phyloP scores from a whole-genome alignment of 2,113 vertebrate genomes.

The Chitala chitala region DNA sequence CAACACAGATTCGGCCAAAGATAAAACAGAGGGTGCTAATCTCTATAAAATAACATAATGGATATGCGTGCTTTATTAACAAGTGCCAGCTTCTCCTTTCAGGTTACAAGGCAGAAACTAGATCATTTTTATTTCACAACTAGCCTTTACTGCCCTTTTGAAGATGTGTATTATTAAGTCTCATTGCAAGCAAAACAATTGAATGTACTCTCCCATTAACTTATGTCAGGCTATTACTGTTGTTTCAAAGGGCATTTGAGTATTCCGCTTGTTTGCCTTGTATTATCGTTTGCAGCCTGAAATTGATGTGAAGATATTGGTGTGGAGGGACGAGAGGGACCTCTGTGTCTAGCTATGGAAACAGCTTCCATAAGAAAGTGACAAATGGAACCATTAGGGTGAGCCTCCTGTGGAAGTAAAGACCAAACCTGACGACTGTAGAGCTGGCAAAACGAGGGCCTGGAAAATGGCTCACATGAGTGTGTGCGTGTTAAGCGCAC shows the following conservation, averaged over 20 bases:
- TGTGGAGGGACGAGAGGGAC: not conserved
- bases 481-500: not conserved
- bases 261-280: too few species aligned
- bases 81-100: not conserved
- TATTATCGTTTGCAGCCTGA: not conserved
- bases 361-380: not conserved
- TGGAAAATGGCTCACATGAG: not conserved
- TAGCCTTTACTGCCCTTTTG: not conserved
- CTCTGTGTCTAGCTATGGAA: not conserved
- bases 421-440: not conserved
- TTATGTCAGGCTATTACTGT: not conserved
- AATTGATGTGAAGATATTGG: not conserved
- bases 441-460: not conserved
- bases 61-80: not conserved
- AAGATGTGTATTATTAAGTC: not conserved
- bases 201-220: not conserved
- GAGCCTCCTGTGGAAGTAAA: not conserved
- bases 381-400: constrained; percentile 11
- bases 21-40: constrained; percentile 46
- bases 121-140: constrained; percentile 14
- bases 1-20: too few species aligned
- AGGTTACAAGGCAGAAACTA: not conserved
- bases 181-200: not conserved
- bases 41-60: not conserved
- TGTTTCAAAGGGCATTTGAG: too few species aligned